Base-by-base conservation (phyloP, 2,113 vertebrate genomes). In the Martes martes region DNA sequence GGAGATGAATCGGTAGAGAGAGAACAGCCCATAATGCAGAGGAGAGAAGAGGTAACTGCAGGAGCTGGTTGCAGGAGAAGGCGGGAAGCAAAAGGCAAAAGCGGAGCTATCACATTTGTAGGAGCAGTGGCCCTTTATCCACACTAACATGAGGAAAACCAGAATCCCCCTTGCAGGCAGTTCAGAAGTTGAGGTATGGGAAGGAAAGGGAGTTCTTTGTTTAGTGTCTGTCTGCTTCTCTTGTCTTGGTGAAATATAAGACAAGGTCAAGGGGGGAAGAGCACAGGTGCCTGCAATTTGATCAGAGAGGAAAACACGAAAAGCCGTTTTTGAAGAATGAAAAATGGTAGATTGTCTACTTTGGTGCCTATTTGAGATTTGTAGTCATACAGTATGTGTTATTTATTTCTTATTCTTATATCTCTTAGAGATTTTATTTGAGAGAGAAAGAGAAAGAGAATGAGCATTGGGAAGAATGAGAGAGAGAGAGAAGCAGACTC, bases 241-340 rank as follows among this genome's bases (percentile, higher is more conserved):
- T 84, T 90, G 83, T 81, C 79, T 83, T 79, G 71, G 71, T 78
- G 82, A 94, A 91, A 88, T 84, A 76, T 63, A 87, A 97, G 47
- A 87, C 80, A 84, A 71, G 42, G 94, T 95, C 85, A 93, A 91
- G 15, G 76, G 80, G 65, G 15, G 26, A 89, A 96, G 85, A 59
- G 18, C 91, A 94, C 80, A 95, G 87, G 88, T 94, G 57, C 26
- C 31, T 78, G 89, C 74, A 88, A 93, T 94, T 59, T 94, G 81
- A 97, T 85, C 85, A 94, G 39, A 59, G 50, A 19, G 28, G 14
- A 39, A 57, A 80, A 82, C 76, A 26, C 39, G 11, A 63, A 59
- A 76, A 84, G 50, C 11, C 16, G 6, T 73, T 73, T 96, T 82
- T 87, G 61, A 93, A 96, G 91, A 79, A 45, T 78, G n/a, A 71